Evolutionary conservation across 2,113 vertebrate species (phyloP).

Genomic region (Pteruthius melanotis): DNA sequence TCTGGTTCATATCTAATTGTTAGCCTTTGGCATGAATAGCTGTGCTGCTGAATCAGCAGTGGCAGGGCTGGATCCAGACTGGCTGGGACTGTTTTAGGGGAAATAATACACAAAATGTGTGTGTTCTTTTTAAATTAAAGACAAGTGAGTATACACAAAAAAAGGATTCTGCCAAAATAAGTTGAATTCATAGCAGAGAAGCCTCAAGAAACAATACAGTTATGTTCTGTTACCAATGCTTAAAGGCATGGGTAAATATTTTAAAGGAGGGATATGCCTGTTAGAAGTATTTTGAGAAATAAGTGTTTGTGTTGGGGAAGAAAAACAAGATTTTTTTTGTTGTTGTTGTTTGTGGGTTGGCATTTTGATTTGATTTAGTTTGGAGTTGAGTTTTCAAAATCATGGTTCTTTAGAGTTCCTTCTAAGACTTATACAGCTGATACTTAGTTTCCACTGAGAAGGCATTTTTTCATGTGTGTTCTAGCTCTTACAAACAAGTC

Average conservation of each 20-base stretch:
- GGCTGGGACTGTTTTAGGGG: not conserved
- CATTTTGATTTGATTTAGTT: not conserved
- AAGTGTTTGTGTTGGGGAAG: accelerated
- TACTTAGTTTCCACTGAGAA: not conserved
- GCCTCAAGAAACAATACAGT: not conserved
- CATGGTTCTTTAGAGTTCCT: not conserved
- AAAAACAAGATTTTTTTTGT: not conserved
- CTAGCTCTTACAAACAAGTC: not conserved
- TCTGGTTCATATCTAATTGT: constrained; percentile 53
- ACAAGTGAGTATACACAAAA: not conserved
- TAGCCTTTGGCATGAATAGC: not conserved
- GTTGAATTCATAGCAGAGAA: not conserved
- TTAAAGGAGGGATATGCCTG: not conserved
- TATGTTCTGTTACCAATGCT: not conserved
- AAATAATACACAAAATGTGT: not conserved
- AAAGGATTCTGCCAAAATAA: not conserved
- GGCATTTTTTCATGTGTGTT: not conserved
- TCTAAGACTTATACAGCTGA: not conserved
- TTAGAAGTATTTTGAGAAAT: not conserved
- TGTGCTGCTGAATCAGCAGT: not conserved
- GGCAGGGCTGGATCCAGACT: not conserved
- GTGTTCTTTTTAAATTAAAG: not conserved
- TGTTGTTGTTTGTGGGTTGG: not conserved
- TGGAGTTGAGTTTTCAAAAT: not conserved
- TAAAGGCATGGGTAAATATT: not conserved